Evolutionary conservation across 2,113 vertebrate genomes (phyloP), one percentile per base, ranked within the genome.

Genomic region (Antechinus flavipes): DNA sequence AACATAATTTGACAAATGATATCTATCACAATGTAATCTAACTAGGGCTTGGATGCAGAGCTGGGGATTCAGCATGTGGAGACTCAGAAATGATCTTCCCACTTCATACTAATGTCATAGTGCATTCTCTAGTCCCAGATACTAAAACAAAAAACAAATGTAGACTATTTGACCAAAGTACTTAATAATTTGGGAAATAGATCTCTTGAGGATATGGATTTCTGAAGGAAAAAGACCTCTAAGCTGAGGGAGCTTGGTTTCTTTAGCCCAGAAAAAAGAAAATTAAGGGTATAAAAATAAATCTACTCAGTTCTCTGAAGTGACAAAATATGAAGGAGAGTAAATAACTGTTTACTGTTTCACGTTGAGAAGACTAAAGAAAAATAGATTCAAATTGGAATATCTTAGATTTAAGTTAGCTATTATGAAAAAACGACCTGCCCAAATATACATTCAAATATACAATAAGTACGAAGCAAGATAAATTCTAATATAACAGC

Each of bases 281-380:
- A 50, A 84, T 94, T 93, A 90, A 93, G 25, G 27, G 4, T 54
- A 27, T 3, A 6, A 56, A 1, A 54, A 11, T 46, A 92, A 54
- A 30, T 1, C 53, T 54, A 93, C 10, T 24, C 9, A 30, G 26
- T 0, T 61, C 47, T 92, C 90, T 92, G 26, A 91, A 58, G 24
- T 6, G 47, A 24, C 56, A 58, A 95, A 93, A 4, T 54, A 95
- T 92, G 76, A 1, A 94, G 10, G 76, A 11, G 61, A 6, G 0
- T 92, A 90, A 92, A 93, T 93, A 90, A 30, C 25, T 2, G 89
- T 58, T 94, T 1, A 35, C 61, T 95, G 9, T 94, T 95, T 96
- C 84, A 8, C 54, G 6, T 54, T 23, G 47, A 49, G 12, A 95
- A 52, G 16, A 94, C 10, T 52, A 61, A 56, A 11, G 35, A 16